Base-by-base conservation (phyloP, 2,113 vertebrate species). In the Pterocles burchelli region DNA sequence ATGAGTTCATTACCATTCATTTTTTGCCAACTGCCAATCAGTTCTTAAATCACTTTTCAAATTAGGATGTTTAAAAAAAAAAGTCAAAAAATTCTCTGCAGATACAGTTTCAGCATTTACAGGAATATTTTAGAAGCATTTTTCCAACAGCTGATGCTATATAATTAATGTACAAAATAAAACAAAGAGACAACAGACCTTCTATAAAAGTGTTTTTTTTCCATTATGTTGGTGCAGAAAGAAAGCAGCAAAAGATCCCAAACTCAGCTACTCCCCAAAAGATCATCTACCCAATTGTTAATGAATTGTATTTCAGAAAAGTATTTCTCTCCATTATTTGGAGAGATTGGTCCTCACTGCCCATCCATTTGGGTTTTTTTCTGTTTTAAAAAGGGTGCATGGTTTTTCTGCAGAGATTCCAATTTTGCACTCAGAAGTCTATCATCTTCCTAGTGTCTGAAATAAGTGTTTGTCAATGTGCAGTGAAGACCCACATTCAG, bases 21-120 rank as follows among this genome's bases (percentile, higher is more conserved):
- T 97, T 97, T 97, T 97, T 97, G 97, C 96, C 97, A 97, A 98
- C 96, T 98, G 98, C 96, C 97, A 97, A 97, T 97, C 97, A 98
- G 93, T 97, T 95, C 93, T 96, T 97, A 97, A 97, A 96, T 97
- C 95, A 96, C 85, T 97, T 93, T 95, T 97, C 93, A 97, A 97
- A 96, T 96, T 88, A 92, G 70, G 85, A 93, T 83, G 49, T 88
- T 91, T 46, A 68, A 72, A 45, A 74, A 74, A 61, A 77, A 67
- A 33, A 65, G 48, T 26, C 15, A 62, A 45, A 88, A 58, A 95
- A 79, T 11, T 61, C 59, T 85, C 65, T 26, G 19, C 72, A 84
- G 67, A 90, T 67, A 95, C 33, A 88, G 70, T 88, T 92, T 96
- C 49, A 81, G 86, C 84, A 75, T 95, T 95, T 89, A 86, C 63